Base-by-base conservation (phyloP, 2,797 vertebrate species). In the Tenualosa thibaudeaui region DNA sequence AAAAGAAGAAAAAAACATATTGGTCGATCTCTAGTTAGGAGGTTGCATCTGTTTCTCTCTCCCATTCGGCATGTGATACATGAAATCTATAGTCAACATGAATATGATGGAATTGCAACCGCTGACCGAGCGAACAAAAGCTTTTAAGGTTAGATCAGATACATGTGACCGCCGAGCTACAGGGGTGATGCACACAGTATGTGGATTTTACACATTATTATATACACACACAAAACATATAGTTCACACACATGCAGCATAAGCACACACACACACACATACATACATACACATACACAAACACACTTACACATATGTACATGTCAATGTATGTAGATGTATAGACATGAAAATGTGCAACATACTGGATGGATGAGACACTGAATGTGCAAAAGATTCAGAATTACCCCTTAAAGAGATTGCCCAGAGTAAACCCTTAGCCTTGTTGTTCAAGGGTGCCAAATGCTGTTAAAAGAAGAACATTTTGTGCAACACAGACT, bases 201-300 rank as follows among this genome's bases (percentile, higher is more conserved):
- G 31, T 31, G 31, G 31, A 31, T 31, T 0, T 31, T 31, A 31
- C 31, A 31, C 31, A 31, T 31, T 31, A 1, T 10, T 68, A 12
- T 68, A 68, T 26, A 65, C 24, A 65, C n/a, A 31, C n/a, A n/a
- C n/a, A 65, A 65, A 65, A 65, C 62, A 65, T 65, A 53, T 53
- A 53, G 51, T 15, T 7, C 9, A 65, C 62, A 65, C 24, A 26
- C 12, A 37, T 12, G 3, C 9, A 68, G 26, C 60, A 24, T 9
- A 24, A 24, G 24, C 62, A 68, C 62, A 37, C 26, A 68, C 10
- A 37, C 8, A 68, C 9, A 81, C 78, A 84, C 60, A 81, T 83
- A 85, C 7, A n/a, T 62, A 58, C 62, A 22, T 53, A 51, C 26
- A 62, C 78, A 83, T 75, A 78, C n/a, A 56, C 84, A 83, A 78